Base-by-base conservation (phyloP, 1,140 invertebrate species). In the Caenorhabditis brenneri region DNA sequence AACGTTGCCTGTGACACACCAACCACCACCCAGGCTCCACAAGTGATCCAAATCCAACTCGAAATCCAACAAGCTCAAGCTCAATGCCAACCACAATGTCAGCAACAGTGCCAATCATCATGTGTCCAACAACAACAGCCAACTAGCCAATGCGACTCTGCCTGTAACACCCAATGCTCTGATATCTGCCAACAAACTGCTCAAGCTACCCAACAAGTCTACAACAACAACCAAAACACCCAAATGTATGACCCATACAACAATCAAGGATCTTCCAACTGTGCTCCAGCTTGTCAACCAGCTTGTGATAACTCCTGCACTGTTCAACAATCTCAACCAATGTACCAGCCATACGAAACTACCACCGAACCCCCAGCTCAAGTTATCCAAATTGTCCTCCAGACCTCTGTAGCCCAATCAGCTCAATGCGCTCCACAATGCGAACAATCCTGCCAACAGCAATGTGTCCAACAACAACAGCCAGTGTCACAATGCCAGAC, bases 391-490 rank as follows among this genome's bases (percentile, higher is more conserved):
- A 49, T 79, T 27, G 65, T 53, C 51, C 78, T 51, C 46, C 48
- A 46, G n/a, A 29, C 78, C 49, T 80, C 83, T 53, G 78, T 84
- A 31, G 78, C 78, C 19, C 83, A 80, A 53, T 48, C 51, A 22
- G 31, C 83, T 24, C 78, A 81, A 46, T 84, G 78, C 39, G 46
- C 49, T 51, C 83, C 83, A 31, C 33, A 60, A 49, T 84, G 83
- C 27, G 78, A 84, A 31, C 79, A 80, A 49, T 46, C 60, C 53
- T 84, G 83, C 55, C 69, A 79, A n/a, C 69, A 83, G 36, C 82
- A 83, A 58, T 83, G 82, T 69, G 69, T 79, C 33, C 82, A 83
- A 49, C 82, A 83, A 69, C 55, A 82, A n/a, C 82, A 84, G 55
- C 79, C 83, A 53, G 53, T 29, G 19, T n/a, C 80, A 12, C 80